Percentiles rank a stretch among this genome's conserved stretches.
Conservation (phyloP, 2,797 vertebrate genomes). For the Sebastes oblongus region DNA sequence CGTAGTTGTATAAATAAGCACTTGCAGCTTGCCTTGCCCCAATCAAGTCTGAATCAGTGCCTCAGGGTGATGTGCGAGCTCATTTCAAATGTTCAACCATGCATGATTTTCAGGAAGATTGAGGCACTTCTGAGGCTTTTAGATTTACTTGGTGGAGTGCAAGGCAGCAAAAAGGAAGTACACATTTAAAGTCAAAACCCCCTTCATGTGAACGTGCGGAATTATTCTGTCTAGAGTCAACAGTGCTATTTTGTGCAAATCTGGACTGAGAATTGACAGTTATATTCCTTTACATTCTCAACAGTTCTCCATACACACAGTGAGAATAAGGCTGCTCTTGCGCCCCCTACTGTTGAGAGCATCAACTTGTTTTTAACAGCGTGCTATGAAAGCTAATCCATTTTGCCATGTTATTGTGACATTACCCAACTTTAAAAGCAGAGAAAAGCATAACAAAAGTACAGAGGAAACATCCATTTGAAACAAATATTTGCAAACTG, state of each 20-base stretch:
- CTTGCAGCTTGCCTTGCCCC: conserved; percentile 92
- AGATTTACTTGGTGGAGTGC: conserved; percentile 61
- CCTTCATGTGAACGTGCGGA: conserved; percentile 39
- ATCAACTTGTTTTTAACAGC: neutral
- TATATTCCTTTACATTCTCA: conserved; percentile 36
- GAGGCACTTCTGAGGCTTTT: conserved; percentile 80
- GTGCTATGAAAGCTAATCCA: conserved; percentile 30
- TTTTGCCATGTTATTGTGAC: conserved; percentile 42
- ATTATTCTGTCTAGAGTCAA: conserved; percentile 35
- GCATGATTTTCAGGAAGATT: conserved; percentile 82
- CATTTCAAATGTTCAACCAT: conserved; percentile 96
- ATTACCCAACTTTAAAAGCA: conserved; percentile 24
- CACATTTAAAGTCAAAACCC: conserved; percentile 53
- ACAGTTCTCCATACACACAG: conserved; percentile 17
- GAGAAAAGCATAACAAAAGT: neutral
- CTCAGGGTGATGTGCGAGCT: conserved; percentile 90
- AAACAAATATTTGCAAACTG: conserved; percentile 39
- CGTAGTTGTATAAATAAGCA: conserved; percentile 91
- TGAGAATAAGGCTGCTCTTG: conserved; percentile 40
- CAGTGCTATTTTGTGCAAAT: conserved; percentile 36
- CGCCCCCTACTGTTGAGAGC: conserved; percentile 76
- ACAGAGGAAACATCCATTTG: neutral
- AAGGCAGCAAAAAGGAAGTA: conserved; percentile 60
- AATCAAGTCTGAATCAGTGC: conserved; percentile 94
- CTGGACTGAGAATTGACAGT: conserved; percentile 34